A percentile compares a stretch with the other conserved stretches of the same genome.
Conservation (phyloP, 2,113 vertebrate species). For the Edolisoma coerulescens region DNA sequence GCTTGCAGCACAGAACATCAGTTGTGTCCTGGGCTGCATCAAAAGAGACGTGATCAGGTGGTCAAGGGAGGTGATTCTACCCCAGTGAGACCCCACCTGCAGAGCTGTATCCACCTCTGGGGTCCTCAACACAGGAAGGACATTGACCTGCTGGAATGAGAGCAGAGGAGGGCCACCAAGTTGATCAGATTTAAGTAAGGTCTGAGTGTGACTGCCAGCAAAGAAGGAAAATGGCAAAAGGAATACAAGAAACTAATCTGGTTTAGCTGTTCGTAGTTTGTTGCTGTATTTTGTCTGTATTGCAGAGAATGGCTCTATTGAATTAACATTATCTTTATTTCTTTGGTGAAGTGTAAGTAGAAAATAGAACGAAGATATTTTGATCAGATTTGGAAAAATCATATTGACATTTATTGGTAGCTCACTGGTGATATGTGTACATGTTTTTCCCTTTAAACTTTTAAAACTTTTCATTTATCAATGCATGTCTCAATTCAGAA, state of each 20-base stretch:
- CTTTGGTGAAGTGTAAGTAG: background rate
- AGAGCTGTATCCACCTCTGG: no score
- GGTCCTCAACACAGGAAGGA: background rate
- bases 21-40: background rate
- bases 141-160: background rate
- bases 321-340: background rate
- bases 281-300: background rate
- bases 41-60: background rate
- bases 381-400: background rate
- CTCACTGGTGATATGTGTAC: background rate
- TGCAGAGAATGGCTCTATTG: background rate
- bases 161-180: background rate
- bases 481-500: background rate
- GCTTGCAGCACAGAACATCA: rapidly evolving
- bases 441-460: background rate
- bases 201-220: background rate
- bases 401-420: background rate
- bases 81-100: background rate
- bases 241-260: background rate
- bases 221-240: background rate
- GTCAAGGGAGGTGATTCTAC: background rate
- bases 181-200: background rate
- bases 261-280: background rate
- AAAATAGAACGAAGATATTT: background rate
- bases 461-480: background rate